Percentiles rank a stretch among this genome's conserved stretches.
Evolutionary conservation across 2,888 invertebrate genomes (phyloP).

Genomic region (Drosophila diplacantha): DNA sequence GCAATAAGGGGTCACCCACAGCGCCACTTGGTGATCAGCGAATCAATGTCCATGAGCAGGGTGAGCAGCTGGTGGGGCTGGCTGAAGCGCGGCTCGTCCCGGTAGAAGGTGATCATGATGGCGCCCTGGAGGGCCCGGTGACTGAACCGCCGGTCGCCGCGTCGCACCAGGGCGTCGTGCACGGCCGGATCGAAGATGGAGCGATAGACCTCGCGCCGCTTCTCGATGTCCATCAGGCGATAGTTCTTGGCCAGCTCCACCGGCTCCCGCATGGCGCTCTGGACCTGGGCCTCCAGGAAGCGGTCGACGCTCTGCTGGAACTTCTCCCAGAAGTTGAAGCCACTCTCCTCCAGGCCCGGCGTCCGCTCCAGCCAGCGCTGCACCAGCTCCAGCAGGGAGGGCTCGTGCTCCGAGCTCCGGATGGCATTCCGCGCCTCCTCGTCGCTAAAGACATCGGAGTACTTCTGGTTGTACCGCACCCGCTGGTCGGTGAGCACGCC

Average conservation of each 20-base stretch:
- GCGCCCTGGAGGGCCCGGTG: constrained; percentile 97
- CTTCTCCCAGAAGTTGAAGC: constrained; percentile 96
- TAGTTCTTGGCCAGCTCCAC: constrained; percentile 82
- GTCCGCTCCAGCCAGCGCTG: constrained; percentile 96
- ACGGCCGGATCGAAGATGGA: constrained; percentile 91
- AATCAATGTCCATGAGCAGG: constrained; percentile 98
- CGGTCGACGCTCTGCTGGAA: constrained; percentile 86
- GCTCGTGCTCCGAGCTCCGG: constrained; percentile 87
- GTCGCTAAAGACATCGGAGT: constrained; percentile 90
- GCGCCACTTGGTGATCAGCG: constrained; percentile 98
- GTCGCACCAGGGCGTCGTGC: constrained; percentile 88
- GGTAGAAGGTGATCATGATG: constrained; percentile 97
- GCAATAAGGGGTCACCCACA: constrained; percentile 84
- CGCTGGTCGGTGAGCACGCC: constrained; percentile 89
- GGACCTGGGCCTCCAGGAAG: constrained; percentile 84
- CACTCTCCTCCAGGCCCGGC: constrained; percentile 90
- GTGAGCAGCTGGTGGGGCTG: constrained; percentile 97
- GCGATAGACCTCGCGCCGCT: constrained; percentile 89
- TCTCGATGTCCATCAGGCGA: constrained; percentile 85
- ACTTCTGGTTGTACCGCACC: constrained; percentile 95
- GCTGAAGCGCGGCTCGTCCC: constrained; percentile 98
- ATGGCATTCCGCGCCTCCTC: constrained; percentile 80
- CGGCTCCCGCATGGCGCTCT: constrained; percentile 79
- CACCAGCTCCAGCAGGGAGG: constrained; percentile 90
- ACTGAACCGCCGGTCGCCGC: constrained; percentile 87